Percentiles rank a stretch among this genome's conserved stretches.
Evolutionary conservation across 2,888 invertebrate genomes (phyloP).

Genomic region (Clusia tigrina): DNA sequence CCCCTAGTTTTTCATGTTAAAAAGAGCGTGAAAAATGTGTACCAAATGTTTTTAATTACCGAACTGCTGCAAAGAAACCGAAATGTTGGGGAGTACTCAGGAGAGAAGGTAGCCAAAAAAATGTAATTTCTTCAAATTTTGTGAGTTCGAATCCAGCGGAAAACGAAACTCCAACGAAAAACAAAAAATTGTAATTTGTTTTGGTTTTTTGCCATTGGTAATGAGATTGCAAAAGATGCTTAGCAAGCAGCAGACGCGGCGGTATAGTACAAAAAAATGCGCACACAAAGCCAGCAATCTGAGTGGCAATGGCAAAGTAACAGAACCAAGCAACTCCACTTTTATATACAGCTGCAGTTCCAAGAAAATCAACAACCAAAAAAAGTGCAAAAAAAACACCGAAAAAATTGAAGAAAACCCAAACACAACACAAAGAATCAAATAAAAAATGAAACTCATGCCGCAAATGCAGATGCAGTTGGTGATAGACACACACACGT

Average conservation of each 20-base stretch:
- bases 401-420: no score
- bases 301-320: background rate
- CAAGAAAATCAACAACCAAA: background rate
- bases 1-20: background rate
- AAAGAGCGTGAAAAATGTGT: background rate
- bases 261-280: background rate
- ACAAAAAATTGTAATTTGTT: background rate
- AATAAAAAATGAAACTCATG: background rate
- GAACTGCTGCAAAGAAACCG: background rate
- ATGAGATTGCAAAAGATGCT: background rate
- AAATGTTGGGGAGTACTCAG: background rate
- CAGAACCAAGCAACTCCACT: background rate
- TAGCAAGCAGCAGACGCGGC: background rate
- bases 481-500: background rate
- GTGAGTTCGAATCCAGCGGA: background rate
- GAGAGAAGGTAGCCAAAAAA: background rate
- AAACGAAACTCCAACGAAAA: background rate
- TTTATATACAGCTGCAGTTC: background rate
- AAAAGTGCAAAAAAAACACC: background rate
- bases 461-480: background rate
- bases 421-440: background rate
- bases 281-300: background rate
- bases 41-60: background rate
- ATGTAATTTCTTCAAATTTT: background rate
- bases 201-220: background rate